Percentiles rank a stretch among this genome's conserved stretches.
Evolutionary conservation across 2,113 vertebrate genomes (phyloP).

Genomic region (Myanophis thanlyinensis): DNA sequence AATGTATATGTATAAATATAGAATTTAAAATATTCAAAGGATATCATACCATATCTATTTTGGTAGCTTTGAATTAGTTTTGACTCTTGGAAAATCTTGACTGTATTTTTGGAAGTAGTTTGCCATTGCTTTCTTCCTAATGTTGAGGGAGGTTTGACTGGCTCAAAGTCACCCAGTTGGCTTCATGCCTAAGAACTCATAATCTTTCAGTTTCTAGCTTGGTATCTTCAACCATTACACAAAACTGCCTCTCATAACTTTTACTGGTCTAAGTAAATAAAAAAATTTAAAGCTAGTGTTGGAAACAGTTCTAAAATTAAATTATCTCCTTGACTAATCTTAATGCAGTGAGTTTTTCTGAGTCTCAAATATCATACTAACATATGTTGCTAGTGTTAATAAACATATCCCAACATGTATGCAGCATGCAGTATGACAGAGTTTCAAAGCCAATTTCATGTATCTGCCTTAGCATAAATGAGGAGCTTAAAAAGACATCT

Average conservation of each 20-base stretch:
- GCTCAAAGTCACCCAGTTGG: background rate
- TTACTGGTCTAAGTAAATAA: background rate
- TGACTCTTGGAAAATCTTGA: background rate
- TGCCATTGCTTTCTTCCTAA: background rate
- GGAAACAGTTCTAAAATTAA: background rate
- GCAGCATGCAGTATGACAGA: background rate
- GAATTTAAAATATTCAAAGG: background rate
- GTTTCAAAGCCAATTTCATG: background rate
- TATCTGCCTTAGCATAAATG: background rate
- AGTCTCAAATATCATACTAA: background rate
- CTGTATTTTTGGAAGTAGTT: background rate
- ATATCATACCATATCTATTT: background rate
- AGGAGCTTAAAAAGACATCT: background rate
- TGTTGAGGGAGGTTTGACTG: background rate
- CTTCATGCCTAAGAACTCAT: background rate
- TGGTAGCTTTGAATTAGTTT: background rate
- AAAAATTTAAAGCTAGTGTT: background rate
- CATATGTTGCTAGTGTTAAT: background rate
- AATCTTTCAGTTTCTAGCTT: background rate
- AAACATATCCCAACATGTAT: background rate
- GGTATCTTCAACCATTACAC: background rate
- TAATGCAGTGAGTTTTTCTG: background rate
- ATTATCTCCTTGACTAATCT: background rate
- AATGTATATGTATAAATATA: background rate
- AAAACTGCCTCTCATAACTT: background rate